These are phyloP conservation scores for Ochropacha duplaris DNA, from an alignment of 2,888 invertebrate species.

Conservation along the genomic window DNA sequence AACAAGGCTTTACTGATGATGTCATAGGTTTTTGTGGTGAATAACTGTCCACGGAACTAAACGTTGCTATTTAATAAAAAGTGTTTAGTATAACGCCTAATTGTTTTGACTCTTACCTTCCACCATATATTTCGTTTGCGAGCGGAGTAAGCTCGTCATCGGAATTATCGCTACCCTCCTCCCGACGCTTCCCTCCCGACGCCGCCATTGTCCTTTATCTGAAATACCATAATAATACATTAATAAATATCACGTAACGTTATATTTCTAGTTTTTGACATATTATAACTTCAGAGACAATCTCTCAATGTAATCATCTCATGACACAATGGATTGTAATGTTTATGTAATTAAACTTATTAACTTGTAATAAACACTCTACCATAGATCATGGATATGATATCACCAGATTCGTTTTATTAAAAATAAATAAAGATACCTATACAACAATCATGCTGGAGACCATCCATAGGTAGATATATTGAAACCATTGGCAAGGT, in stretches of 20 bases:
- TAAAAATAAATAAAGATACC: no score
- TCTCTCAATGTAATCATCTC: not conserved
- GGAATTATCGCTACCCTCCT: conserved; percentile 89
- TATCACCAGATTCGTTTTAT: no score
- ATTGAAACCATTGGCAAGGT: no score
- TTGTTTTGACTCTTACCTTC: conserved; percentile 85
- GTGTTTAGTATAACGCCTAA: not conserved
- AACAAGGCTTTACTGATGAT: conserved; percentile 9
- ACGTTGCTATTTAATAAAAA: not conserved
- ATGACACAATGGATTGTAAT: not conserved
- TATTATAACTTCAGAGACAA: not conserved
- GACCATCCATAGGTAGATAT: no score
- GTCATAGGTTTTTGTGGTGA: conserved; percentile 9
- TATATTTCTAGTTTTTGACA: no score
- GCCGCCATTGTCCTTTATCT: conserved; percentile 83
- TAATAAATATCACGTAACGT: not conserved
- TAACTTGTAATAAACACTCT: not conserved
- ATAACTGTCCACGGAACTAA: conserved; percentile 1
- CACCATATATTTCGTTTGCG: conserved; percentile 94
- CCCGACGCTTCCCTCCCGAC: conserved; percentile 86
- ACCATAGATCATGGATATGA: no score
- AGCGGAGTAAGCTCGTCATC: conserved; percentile 95
- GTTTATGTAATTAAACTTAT: not conserved
- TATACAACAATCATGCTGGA: no score
- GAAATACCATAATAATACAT: conserved; percentile 30